Evolutionary conservation across 64 coral and sea anemone genomes (phyloP).

Genomic region (Exaiptasia diaphana): DNA sequence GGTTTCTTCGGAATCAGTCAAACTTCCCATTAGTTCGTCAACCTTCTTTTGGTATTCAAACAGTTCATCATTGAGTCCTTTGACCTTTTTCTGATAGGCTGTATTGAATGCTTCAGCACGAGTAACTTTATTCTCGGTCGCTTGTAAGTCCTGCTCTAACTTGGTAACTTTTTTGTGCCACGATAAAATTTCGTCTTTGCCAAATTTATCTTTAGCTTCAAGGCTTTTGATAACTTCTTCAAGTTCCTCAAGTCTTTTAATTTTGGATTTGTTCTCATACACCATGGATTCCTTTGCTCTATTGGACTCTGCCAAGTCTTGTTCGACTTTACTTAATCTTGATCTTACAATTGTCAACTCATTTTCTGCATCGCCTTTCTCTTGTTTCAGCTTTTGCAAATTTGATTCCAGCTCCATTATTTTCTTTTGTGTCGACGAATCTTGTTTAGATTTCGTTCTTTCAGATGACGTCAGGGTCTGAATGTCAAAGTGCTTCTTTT

Average conservation of each 20-base stretch:
- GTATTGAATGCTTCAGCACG: conserved; percentile 91
- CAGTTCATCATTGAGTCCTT: conserved; percentile 66
- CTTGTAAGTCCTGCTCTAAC: conserved; percentile 75
- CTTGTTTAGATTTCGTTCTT: conserved; percentile 68
- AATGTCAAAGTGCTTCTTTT: conserved; percentile 59
- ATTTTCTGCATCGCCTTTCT: conserved; percentile 75
- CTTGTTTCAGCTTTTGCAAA: conserved; percentile 63
- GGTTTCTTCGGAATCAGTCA: conserved; percentile 63
- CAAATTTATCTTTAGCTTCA: conserved; percentile 78
- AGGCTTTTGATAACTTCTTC: conserved; percentile 73
- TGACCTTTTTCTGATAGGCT: conserved; percentile 86
- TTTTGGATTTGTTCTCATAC: conserved; percentile 68
- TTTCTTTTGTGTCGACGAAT: conserved; percentile 58
- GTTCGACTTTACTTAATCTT: conserved; percentile 64
- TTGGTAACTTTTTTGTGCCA: conserved; percentile 94
- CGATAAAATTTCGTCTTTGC: conserved; percentile 83
- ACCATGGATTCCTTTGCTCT: conserved; percentile 73
- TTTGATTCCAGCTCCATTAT: conserved; percentile 76
- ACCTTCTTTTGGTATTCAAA: conserved; percentile 59
- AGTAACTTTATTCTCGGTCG: conserved; percentile 63
- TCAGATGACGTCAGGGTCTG: conserved; percentile 45
- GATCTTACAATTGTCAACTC: conserved; percentile 71
- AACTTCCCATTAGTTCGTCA: conserved; percentile 39
- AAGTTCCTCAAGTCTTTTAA: conserved; percentile 77
- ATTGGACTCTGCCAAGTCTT: conserved; percentile 51